These are phyloP conservation scores for Aplysina aerophoba DNA, from an alignment of 37 sponge, comb jelly and placozoan genomes.

Conservation along the genomic window DNA sequence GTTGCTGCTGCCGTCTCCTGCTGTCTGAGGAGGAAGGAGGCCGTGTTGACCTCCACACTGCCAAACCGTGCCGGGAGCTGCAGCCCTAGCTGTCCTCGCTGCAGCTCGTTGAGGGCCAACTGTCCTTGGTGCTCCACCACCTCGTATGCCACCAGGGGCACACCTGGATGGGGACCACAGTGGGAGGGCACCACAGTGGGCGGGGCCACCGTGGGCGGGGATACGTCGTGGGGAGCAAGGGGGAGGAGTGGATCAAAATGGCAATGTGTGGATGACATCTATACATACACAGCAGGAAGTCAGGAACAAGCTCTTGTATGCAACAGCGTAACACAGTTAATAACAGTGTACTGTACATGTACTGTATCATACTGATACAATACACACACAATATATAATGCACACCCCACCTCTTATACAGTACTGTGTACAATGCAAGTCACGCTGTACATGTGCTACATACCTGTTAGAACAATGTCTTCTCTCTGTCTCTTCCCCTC, in stretches of 20 bases:
- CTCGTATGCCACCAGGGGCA: conserved; percentile 10
- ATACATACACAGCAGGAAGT: too few species aligned
- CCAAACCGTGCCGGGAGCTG: conserved; percentile 14
- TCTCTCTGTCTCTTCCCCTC: not conserved
- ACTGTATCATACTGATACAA: too few species aligned
- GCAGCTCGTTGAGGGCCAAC: conserved; percentile 20
- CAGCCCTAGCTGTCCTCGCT: not conserved
- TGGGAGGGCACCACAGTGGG: too few species aligned
- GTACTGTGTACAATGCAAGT: too few species aligned
- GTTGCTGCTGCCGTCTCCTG: conserved; percentile 50
- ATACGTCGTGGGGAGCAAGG: too few species aligned
- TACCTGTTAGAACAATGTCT: not conserved
- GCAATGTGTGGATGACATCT: too few species aligned
- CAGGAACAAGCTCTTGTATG: too few species aligned
- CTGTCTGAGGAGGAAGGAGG: conserved; percentile 70
- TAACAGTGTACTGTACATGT: not conserved
- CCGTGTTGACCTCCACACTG: conserved; percentile 21
- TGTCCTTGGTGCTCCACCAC: not conserved
- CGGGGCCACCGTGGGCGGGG: too few species aligned
- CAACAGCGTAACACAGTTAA: not conserved
- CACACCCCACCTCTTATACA: too few species aligned
- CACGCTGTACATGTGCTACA: not conserved
- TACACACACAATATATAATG: too few species aligned
- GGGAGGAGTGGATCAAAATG: too few species aligned
- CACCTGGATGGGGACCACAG: conserved; percentile 28